phyloP scores from a whole-genome alignment of 2,113 vertebrate species.

The Nycticryphes semicollaris region DNA sequence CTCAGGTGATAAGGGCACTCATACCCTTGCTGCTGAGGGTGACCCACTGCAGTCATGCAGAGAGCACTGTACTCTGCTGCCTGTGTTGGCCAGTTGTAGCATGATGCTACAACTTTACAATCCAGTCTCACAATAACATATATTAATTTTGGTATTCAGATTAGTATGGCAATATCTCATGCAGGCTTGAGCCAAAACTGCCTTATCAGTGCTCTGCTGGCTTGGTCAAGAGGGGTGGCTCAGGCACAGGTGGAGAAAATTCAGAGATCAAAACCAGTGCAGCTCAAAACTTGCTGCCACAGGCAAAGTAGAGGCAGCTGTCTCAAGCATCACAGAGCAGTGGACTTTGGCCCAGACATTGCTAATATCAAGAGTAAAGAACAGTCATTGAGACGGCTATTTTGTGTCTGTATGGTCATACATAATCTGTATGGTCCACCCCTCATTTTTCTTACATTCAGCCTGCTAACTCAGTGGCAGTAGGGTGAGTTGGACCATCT shows the following conservation, averaged over 20 bases:
- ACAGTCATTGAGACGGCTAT: background rate
- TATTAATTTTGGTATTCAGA: background rate
- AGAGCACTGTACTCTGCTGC: accelerated
- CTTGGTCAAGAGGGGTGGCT: background rate
- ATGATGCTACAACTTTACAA: background rate
- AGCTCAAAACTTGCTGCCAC: background rate
- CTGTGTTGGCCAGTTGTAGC: background rate
- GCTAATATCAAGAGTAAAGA: background rate
- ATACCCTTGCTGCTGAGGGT: background rate
- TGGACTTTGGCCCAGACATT: background rate
- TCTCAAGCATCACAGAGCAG: background rate
- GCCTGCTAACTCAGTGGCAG: background rate
- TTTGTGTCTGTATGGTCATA: background rate
- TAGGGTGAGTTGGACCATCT: background rate
- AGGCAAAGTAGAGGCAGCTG: background rate
- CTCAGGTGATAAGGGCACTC: accelerated
- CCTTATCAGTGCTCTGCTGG: background rate
- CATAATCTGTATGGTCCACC: background rate
- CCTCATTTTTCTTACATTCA: background rate
- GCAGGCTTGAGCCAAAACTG: background rate
- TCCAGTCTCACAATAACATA: background rate
- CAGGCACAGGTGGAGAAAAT: background rate
- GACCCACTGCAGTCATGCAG: background rate
- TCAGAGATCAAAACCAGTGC: background rate
- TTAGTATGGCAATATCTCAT: accelerated